A percentile compares a stretch with the other conserved stretches of the same genome.
These are phyloP conservation scores for Patagioenas fasciata DNA, from an alignment of 2,113 vertebrate species.

Conservation along the genomic window DNA sequence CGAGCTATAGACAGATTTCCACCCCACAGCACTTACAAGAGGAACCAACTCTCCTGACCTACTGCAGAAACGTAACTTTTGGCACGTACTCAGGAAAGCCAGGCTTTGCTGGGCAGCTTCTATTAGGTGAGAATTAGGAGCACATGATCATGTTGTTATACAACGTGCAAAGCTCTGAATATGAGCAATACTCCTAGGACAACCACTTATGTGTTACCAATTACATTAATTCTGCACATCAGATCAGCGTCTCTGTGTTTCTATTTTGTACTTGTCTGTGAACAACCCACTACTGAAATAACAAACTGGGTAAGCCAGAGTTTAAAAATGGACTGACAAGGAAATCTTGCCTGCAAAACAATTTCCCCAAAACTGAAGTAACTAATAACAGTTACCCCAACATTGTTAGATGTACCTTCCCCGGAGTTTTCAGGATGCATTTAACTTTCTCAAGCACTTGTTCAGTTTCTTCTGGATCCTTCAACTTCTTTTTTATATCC, in stretches of 20 bases:
- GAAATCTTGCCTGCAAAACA: not conserved
- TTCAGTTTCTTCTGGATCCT: conserved; percentile 83
- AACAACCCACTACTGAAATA: not conserved
- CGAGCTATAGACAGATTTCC: not conserved
- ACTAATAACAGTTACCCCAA: not conserved
- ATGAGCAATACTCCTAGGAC: not conserved
- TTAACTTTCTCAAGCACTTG: conserved; percentile 89
- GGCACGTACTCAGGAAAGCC: not conserved
- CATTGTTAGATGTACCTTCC: conserved; percentile 65
- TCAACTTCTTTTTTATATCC: conserved; percentile 88
- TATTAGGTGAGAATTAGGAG: not conserved
- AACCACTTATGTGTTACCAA: not conserved
- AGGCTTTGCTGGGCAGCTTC: not conserved
- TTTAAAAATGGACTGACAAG: not conserved
- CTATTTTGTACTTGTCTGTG: accelerated
- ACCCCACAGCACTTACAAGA: not conserved
- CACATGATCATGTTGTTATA: not conserved
- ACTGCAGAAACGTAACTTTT: not conserved
- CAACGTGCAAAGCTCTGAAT: not conserved
- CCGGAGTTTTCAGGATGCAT: conserved; percentile 82
- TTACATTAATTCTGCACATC: not conserved
- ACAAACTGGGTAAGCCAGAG: not conserved
- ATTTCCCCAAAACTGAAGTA: not conserved
- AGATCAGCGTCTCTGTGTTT: not conserved
- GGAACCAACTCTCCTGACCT: not conserved